Percentiles rank a stretch among this genome's conserved stretches.
phyloP scores from a whole-genome alignment of 2,888 invertebrate genomes.

The Cosmia pyralina region DNA sequence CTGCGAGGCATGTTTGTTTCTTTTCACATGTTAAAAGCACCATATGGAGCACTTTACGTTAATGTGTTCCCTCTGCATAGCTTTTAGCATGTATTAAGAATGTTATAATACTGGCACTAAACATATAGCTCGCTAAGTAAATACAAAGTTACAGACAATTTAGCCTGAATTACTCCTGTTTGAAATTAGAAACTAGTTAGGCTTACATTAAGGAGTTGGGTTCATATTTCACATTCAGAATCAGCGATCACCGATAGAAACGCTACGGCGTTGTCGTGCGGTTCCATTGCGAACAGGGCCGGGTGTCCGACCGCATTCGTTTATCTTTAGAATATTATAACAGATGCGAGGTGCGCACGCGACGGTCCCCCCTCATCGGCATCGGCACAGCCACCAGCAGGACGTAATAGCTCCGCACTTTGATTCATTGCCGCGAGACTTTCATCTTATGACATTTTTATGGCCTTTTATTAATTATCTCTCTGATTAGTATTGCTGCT shows the following conservation, averaged over 20 bases:
- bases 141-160: slow-evolving; percentile 29
- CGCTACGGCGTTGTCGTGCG: slow-evolving; percentile 43
- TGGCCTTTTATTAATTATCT: slow-evolving; percentile 57
- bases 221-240: slow-evolving; percentile 46
- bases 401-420: slow-evolving; percentile 62
- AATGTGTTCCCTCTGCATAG: slow-evolving; percentile 55
- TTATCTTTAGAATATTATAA: slow-evolving; percentile 70
- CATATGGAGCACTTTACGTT: slow-evolving; percentile 61
- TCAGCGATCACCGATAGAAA: slow-evolving; percentile 43
- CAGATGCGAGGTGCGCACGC: slow-evolving; percentile 73
- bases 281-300: slow-evolving; percentile 56
- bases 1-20: slow-evolving; percentile 44
- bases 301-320: slow-evolving; percentile 61
- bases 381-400: slow-evolving; percentile 34
- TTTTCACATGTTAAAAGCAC: slow-evolving; percentile 57
- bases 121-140: slow-evolving; percentile 43
- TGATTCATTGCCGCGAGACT: slow-evolving; percentile 67
- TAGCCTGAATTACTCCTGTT: slow-evolving; percentile 12
- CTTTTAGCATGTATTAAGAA: slow-evolving; percentile 58
- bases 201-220: slow-evolving; percentile 11
- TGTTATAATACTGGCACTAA: slow-evolving; percentile 54
- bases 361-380: slow-evolving; percentile 65
- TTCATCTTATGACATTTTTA: slow-evolving; percentile 64
- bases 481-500: slow-evolving; percentile 57
- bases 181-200: slow-evolving; percentile 29